Percentiles rank a stretch among this genome's conserved stretches.
Conservation (phyloP, 2,888 invertebrate genomes). For the Leptinotarsa tumamoca region DNA sequence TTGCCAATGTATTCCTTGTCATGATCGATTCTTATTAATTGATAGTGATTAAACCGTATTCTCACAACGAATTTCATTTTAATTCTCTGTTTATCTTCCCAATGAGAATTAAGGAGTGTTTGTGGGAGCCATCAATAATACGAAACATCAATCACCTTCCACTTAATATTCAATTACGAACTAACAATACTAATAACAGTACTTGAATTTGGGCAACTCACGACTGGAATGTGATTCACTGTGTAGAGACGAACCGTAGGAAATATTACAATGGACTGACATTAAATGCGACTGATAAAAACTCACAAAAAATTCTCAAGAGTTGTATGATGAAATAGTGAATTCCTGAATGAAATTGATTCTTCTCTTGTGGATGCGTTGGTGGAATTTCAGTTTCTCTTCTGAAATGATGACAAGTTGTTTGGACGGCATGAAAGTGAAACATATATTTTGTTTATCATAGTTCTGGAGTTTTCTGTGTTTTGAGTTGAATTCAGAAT, state of each 20-base stretch:
- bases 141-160: constrained; percentile 37
- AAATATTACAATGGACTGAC: constrained; percentile 4
- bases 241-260: background rate
- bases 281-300: background rate
- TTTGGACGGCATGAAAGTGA: too few relatives aligned
- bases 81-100: constrained; percentile 29
- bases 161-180: constrained; percentile 41
- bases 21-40: constrained; percentile 14
- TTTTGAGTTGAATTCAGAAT: too few relatives aligned
- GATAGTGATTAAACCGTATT: constrained; percentile 26
- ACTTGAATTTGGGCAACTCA: constrained; percentile 37
- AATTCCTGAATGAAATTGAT: too few relatives aligned
- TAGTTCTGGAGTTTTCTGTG: too few relatives aligned
- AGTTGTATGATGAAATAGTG: background rate
- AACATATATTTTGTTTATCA: too few relatives aligned
- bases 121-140: constrained; percentile 43
- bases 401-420: too few relatives aligned
- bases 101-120: constrained; percentile 35
- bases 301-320: background rate
- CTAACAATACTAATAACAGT: constrained; percentile 41
- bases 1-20: constrained; percentile 1
- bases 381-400: too few relatives aligned
- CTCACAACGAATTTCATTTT: constrained; percentile 32
- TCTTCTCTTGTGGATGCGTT: too few relatives aligned
- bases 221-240: constrained; percentile 30